phyloP scores from a whole-genome alignment of 2,797 vertebrate species.

The Synanceia verrucosa region DNA sequence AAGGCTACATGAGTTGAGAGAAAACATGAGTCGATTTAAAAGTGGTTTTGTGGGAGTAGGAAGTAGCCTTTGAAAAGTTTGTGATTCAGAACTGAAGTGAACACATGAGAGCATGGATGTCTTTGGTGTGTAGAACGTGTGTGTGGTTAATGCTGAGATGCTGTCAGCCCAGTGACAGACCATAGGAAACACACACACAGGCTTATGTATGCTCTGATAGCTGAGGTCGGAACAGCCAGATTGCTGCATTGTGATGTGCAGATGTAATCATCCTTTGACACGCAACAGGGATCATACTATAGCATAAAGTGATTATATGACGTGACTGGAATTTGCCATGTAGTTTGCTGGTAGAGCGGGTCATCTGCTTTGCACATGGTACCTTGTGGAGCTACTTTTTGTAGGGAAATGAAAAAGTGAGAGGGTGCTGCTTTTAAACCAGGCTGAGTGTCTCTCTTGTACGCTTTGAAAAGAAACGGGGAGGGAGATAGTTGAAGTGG shows the following conservation, averaged over 20 bases:
- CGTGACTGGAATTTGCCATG: constrained; percentile 58
- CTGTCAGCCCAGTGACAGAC: constrained; percentile 55
- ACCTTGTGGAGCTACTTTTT: constrained; percentile 37
- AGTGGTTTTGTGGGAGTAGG: constrained; percentile 44
- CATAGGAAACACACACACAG: constrained; percentile 45
- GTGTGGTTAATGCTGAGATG: constrained; percentile 65
- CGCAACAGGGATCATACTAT: constrained; percentile 58
- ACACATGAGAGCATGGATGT: constrained; percentile 51
- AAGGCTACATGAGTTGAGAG: constrained; percentile 42
- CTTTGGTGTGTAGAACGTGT: constrained; percentile 62
- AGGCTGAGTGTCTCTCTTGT: constrained; percentile 40
- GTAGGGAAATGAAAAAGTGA: constrained; percentile 31
- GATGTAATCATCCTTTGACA: constrained; percentile 73
- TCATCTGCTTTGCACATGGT: constrained; percentile 76
- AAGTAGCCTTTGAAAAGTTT: constrained; percentile 39
- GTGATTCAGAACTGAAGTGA: constrained; percentile 42
- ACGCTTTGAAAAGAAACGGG: constrained; percentile 37
- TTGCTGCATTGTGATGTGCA: constrained; percentile 60
- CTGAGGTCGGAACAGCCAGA: constrained; percentile 60
- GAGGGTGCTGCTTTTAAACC: constrained; percentile 40
- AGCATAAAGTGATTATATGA: constrained; percentile 59
- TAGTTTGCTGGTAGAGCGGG: constrained; percentile 45
- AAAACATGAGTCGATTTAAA: constrained; percentile 38
- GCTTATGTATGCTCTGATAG: constrained; percentile 51
- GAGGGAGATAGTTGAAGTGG: constrained; percentile 46